Evolutionary conservation across 2,888 invertebrate genomes (phyloP).

Genomic region (Drosophila trichaetosa): DNA sequence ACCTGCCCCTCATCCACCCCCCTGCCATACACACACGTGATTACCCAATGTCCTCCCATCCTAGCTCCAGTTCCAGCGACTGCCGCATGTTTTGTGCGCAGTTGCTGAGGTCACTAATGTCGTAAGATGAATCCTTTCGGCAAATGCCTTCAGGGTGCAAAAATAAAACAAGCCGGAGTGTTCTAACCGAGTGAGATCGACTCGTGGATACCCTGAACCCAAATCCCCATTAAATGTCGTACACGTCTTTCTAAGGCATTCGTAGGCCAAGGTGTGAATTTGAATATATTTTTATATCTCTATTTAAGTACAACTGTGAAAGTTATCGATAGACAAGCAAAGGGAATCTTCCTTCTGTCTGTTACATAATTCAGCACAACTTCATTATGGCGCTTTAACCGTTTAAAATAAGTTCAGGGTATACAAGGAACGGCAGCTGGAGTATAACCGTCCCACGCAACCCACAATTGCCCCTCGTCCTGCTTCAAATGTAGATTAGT

Average conservation of each 20-base stretch:
- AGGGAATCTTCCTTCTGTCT: background rate
- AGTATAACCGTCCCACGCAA: slow-evolving; percentile 6
- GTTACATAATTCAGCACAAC: background rate
- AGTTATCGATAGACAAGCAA: background rate
- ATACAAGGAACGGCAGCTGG: slow-evolving; percentile 49
- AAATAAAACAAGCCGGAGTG: slow-evolving; percentile 64
- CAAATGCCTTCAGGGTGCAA: slow-evolving; percentile 80
- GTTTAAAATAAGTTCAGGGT: background rate
- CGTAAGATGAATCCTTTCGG: slow-evolving; percentile 83
- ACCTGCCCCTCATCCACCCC: background rate
- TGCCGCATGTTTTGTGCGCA: slow-evolving; percentile 68
- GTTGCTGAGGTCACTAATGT: slow-evolving; percentile 82
- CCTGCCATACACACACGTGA: slow-evolving; percentile 21
- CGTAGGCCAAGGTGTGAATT: too few species aligned
- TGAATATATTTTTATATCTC: too few species aligned
- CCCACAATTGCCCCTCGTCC: background rate
- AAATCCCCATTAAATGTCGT: background rate
- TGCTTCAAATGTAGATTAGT: slow-evolving; percentile 78
- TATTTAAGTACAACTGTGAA: background rate
- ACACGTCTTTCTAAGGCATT: background rate
- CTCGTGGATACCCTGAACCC: background rate
- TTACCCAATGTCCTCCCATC: slow-evolving; percentile 18
- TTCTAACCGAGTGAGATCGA: background rate
- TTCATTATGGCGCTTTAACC: background rate
- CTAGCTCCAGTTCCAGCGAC: slow-evolving; percentile 22